phyloP scores from a whole-genome alignment of 1,140 invertebrate species.

The Adelges cooleyi region DNA sequence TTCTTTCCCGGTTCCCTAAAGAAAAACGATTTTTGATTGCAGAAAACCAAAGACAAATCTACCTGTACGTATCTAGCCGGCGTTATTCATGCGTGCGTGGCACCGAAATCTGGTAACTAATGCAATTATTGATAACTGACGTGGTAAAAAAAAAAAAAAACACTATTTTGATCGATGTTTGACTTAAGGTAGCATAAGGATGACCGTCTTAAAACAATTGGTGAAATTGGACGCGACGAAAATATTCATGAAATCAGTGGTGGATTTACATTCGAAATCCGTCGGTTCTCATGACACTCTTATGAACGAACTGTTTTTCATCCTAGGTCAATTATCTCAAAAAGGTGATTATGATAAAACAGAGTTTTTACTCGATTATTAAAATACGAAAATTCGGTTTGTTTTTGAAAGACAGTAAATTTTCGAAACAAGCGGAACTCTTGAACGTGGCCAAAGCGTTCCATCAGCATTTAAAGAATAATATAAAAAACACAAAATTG shows the following conservation, averaged over 20 bases:
- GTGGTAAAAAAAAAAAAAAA: background rate
- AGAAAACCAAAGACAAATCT: slow-evolving; percentile 22
- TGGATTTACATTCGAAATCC: slow-evolving; percentile 14
- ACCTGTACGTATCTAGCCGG: slow-evolving; percentile 10
- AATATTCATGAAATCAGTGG: background rate
- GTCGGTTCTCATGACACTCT: background rate
- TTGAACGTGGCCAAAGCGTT: slow-evolving; percentile 3
- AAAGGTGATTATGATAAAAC: slow-evolving; percentile 5
- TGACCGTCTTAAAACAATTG: slow-evolving; percentile 4
- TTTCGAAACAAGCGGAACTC: slow-evolving; percentile 3
- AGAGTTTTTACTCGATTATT: no score
- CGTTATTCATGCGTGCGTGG: slow-evolving; percentile 10
- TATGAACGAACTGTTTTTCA: background rate
- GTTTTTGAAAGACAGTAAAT: slow-evolving; percentile 7
- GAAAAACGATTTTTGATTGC: background rate
- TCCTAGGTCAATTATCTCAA: slow-evolving; percentile 5
- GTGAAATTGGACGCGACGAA: slow-evolving; percentile 11
- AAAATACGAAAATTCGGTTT: background rate
- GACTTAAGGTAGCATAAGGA: slow-evolving; percentile 37
- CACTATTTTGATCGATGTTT: slow-evolving; percentile 28
- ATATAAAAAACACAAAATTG: slow-evolving; percentile 1
- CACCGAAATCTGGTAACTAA: slow-evolving; percentile 29
- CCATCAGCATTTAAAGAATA: slow-evolving; percentile 12
- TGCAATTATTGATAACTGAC: background rate
- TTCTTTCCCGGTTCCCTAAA: no score